These are phyloP conservation scores for Hyphantria cunea DNA, from an alignment of 1,140 invertebrate species.

Conservation along the genomic window DNA sequence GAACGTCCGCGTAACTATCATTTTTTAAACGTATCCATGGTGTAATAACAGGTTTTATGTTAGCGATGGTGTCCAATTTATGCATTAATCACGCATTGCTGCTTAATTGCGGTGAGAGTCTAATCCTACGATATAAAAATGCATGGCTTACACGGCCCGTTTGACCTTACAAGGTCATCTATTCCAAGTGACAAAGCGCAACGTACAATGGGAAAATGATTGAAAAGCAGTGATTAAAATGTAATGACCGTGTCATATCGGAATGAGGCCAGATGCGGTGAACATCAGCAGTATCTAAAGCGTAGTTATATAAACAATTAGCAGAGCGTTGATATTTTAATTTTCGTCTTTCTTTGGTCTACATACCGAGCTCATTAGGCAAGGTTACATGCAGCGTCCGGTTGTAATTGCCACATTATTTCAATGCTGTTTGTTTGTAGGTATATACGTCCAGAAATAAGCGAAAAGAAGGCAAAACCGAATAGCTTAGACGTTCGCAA, in stretches of 20 bases:
- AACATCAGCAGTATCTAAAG: constrained; percentile 3
- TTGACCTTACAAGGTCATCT: constrained; percentile 25
- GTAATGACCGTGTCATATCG: constrained; percentile 18
- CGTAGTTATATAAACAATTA: constrained; percentile 36
- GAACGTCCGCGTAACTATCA: constrained; percentile 17
- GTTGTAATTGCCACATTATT: constrained; percentile 27
- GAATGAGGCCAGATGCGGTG: constrained; percentile 18
- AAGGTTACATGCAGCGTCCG: background rate
- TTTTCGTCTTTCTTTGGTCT: constrained; percentile 15
- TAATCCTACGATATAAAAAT: constrained; percentile 1
- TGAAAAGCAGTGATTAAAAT: constrained; percentile 14
- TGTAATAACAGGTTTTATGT: constrained; percentile 24
- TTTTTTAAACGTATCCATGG: constrained; percentile 17
- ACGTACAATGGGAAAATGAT: background rate
- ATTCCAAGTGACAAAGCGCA: constrained; percentile 1
- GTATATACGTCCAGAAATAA: constrained; percentile 25
- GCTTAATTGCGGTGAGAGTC: constrained; percentile 8
- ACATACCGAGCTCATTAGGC: constrained; percentile 7
- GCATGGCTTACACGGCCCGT: background rate
- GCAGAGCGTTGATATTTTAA: constrained; percentile 26
- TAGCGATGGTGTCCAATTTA: constrained; percentile 16
- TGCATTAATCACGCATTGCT: constrained; percentile 3
- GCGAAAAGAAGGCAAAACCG: constrained; percentile 36
- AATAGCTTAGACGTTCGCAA: constrained; percentile 44
- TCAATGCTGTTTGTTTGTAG: constrained; percentile 14